A percentile compares a stretch with the other conserved stretches of the same genome.
Conservation (phyloP, 2,888 invertebrate species). For the Drosophila suboccidentalis region DNA sequence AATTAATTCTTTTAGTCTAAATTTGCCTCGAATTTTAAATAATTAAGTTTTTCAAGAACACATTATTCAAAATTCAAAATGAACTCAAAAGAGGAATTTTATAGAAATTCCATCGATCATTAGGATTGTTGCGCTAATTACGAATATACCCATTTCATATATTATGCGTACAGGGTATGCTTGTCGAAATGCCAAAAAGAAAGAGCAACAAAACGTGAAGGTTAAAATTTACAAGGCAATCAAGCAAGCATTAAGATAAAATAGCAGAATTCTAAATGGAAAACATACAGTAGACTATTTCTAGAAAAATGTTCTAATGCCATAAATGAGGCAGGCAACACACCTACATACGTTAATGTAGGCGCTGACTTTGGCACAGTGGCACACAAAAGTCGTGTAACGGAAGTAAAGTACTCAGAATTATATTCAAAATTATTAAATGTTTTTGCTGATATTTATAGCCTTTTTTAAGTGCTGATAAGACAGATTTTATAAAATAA, state of each 20-base stretch:
- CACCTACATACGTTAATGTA: slow-evolving; percentile 62
- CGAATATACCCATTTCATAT: not conserved
- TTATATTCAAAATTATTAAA: not conserved
- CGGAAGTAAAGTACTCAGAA: not conserved
- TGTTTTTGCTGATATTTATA: not conserved
- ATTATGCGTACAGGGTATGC: not conserved
- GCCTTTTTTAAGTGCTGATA: no score
- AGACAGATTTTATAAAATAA: not conserved
- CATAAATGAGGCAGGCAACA: slow-evolving; percentile 58
- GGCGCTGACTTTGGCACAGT: slow-evolving; percentile 57
- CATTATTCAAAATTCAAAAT: not conserved
- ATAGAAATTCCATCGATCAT: not conserved
- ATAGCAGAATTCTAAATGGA: slow-evolving; percentile 41
- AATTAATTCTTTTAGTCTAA: not conserved
- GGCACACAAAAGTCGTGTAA: slow-evolving; percentile 31
- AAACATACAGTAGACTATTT: slow-evolving; percentile 45
- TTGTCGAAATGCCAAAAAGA: slow-evolving; percentile 32
- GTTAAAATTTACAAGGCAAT: slow-evolving; percentile 74
- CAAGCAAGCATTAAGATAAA: slow-evolving; percentile 61
- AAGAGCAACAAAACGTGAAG: slow-evolving; percentile 63
- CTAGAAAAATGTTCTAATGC: slow-evolving; percentile 55
- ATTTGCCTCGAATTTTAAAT: not conserved
- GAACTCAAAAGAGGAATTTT: not conserved
- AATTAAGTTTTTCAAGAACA: not conserved
- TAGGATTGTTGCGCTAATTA: not conserved